Evolutionary conservation across 2,113 vertebrate species (phyloP).

Genomic region (Phoenicopterus ruber): DNA sequence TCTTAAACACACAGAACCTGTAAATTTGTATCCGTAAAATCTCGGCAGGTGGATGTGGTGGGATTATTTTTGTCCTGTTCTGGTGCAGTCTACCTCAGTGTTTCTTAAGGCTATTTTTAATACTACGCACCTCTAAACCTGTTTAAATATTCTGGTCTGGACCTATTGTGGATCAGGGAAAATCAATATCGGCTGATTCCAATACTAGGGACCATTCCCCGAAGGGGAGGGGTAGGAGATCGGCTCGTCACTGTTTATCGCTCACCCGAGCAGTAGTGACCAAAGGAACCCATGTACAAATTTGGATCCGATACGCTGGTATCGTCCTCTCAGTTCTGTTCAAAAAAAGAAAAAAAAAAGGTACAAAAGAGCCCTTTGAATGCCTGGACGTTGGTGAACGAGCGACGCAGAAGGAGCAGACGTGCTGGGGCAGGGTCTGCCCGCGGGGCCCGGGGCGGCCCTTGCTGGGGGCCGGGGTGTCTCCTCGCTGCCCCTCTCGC

Average conservation of each 20-base stretch:
- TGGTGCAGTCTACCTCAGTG: constrained; percentile 93
- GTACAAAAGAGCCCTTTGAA: neutral
- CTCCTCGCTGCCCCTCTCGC: neutral
- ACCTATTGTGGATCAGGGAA: constrained; percentile 28
- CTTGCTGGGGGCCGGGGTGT: neutral
- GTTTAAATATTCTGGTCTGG: constrained; percentile 60
- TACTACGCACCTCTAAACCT: constrained; percentile 53
- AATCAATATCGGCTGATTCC: constrained; percentile 28
- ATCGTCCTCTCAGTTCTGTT: neutral
- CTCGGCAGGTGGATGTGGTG: constrained; percentile 66
- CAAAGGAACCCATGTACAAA: neutral
- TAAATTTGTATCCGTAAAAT: constrained; percentile 67
- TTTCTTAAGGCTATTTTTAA: constrained; percentile 67
- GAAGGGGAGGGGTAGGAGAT: constrained; percentile 10
- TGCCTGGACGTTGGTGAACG: neutral
- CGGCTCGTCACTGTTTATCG: neutral
- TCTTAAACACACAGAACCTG: constrained; percentile 56
- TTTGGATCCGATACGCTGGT: neutral
- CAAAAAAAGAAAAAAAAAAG: neutral
- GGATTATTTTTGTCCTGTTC: constrained; percentile 72
- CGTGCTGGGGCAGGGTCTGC: neutral
- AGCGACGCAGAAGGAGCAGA: neutral
- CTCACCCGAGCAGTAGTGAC: neutral
- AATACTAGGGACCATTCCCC: constrained; percentile 36
- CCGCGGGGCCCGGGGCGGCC: neutral